Conservation (phyloP, 2,888 invertebrate genomes). For the Xanthia icteritia region DNA sequence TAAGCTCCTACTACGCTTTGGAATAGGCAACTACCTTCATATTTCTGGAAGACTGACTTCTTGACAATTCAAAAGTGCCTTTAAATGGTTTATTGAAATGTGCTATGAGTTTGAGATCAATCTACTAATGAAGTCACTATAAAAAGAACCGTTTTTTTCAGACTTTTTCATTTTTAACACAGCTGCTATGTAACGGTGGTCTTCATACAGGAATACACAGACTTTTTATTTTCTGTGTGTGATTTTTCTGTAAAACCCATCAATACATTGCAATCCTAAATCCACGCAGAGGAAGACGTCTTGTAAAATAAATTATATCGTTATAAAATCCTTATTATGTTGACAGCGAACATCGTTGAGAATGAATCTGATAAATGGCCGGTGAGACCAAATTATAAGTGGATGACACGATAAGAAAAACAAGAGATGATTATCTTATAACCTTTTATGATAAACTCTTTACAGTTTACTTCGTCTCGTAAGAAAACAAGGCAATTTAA, state of each 20-base stretch:
- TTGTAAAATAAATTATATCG: slow-evolving; percentile 30
- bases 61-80: too few relatives aligned
- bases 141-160: too few relatives aligned
- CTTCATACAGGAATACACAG: too few relatives aligned
- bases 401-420: slow-evolving; percentile 62
- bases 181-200: too few relatives aligned
- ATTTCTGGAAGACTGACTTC: too few relatives aligned
- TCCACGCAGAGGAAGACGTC: neutral
- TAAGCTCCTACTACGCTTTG: too few relatives aligned
- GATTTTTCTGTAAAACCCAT: neutral
- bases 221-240: too few relatives aligned
- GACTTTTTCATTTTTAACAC: too few relatives aligned
- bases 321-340: slow-evolving; percentile 40
- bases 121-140: too few relatives aligned
- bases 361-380: slow-evolving; percentile 61
- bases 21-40: too few relatives aligned
- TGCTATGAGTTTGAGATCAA: too few relatives aligned
- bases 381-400: slow-evolving; percentile 55
- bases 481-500: slow-evolving; percentile 22
- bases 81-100: too few relatives aligned
- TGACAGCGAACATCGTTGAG: slow-evolving; percentile 61
- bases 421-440: slow-evolving; percentile 53
- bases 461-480: slow-evolving; percentile 35
- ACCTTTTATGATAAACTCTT: slow-evolving; percentile 55
- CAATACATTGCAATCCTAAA: slow-evolving; percentile 7